Conservation (phyloP, 1,140 invertebrate genomes). For the Drosophila lowei region DNA sequence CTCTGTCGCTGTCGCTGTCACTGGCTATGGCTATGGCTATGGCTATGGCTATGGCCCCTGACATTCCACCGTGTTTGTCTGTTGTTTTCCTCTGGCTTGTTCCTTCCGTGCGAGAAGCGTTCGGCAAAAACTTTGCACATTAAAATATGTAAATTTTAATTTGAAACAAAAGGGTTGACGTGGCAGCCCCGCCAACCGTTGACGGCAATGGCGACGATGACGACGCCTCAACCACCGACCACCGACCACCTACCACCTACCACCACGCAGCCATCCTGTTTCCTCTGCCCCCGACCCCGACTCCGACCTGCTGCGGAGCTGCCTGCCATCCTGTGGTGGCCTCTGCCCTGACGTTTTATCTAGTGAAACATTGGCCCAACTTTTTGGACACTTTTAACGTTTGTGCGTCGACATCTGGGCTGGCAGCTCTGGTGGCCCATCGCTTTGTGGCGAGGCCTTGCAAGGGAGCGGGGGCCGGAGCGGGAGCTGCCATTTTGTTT, state of each 20-base stretch:
- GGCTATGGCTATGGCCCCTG: background rate
- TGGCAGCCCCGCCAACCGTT: slow-evolving; percentile 45
- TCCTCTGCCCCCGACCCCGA: background rate
- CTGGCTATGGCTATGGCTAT: no score
- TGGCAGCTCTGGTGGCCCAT: slow-evolving; percentile 17
- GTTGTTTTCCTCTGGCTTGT: slow-evolving; percentile 40
- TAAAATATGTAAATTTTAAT: slow-evolving; percentile 82
- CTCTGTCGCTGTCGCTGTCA: slow-evolving; percentile 27
- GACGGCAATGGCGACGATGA: slow-evolving; percentile 56
- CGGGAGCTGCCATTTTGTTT: slow-evolving; percentile 20
- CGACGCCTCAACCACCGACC: slow-evolving; percentile 30
- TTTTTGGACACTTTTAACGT: slow-evolving; percentile 69
- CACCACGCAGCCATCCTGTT: slow-evolving; percentile 22
- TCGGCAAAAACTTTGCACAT: slow-evolving; percentile 76
- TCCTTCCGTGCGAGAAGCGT: slow-evolving; percentile 28
- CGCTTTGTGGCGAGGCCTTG: slow-evolving; percentile 4
- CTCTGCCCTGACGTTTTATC: slow-evolving; percentile 63
- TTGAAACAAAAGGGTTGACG: slow-evolving; percentile 82
- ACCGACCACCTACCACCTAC: no score
- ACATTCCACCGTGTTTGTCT: slow-evolving; percentile 1
- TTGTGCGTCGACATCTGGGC: slow-evolving; percentile 46
- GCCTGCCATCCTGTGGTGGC: slow-evolving; percentile 2
- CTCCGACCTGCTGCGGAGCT: background rate
- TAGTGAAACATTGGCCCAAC: slow-evolving; percentile 74
- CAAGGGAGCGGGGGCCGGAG: no score